phyloP scores from a whole-genome alignment of 2,888 invertebrate species.

The Amphiduros pacificus region DNA sequence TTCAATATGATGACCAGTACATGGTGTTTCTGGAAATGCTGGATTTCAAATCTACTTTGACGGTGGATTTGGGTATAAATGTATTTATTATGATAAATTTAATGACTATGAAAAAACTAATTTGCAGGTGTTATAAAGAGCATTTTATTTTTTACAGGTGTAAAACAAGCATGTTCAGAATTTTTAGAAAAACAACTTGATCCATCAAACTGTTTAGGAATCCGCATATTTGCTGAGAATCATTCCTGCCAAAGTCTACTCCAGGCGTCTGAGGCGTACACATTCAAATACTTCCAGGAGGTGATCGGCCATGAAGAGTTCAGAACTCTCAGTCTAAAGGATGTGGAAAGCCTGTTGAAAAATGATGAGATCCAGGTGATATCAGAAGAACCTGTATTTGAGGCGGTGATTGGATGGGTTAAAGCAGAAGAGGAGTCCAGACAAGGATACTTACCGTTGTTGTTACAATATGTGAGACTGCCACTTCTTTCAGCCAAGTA shows the following conservation, averaged over 20 bases:
- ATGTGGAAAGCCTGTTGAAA: slow-evolving; percentile 47
- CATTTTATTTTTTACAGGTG: slow-evolving; percentile 38
- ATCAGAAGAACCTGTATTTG: slow-evolving; percentile 55
- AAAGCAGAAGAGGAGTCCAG: slow-evolving; percentile 37
- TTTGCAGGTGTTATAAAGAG: too few species aligned
- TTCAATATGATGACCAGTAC: too few species aligned
- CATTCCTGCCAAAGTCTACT: slow-evolving; percentile 48
- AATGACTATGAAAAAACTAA: too few species aligned
- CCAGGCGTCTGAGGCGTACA: slow-evolving; percentile 47
- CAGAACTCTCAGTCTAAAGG: slow-evolving; percentile 43
- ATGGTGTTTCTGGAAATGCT: too few species aligned
- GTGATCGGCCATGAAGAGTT: slow-evolving; percentile 53
- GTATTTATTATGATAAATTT: too few species aligned
- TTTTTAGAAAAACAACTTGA: slow-evolving; percentile 57
- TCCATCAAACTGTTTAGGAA: slow-evolving; percentile 56
- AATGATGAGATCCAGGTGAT: slow-evolving; percentile 57
- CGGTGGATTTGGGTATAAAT: too few species aligned
- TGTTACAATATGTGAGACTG: slow-evolving; percentile 49
- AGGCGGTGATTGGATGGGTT: slow-evolving; percentile 54
- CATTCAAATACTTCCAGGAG: slow-evolving; percentile 50
- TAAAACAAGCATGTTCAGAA: slow-evolving; percentile 55
- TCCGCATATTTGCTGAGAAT: slow-evolving; percentile 57
- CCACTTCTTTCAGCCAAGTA: slow-evolving; percentile 51
- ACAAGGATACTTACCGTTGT: slow-evolving; percentile 38
- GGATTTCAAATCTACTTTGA: too few species aligned